Evolutionary conservation across 1,140 invertebrate species (phyloP), one percentile per base, ranked within the genome.

Genomic region (Rhopalosiphum maidis): DNA sequence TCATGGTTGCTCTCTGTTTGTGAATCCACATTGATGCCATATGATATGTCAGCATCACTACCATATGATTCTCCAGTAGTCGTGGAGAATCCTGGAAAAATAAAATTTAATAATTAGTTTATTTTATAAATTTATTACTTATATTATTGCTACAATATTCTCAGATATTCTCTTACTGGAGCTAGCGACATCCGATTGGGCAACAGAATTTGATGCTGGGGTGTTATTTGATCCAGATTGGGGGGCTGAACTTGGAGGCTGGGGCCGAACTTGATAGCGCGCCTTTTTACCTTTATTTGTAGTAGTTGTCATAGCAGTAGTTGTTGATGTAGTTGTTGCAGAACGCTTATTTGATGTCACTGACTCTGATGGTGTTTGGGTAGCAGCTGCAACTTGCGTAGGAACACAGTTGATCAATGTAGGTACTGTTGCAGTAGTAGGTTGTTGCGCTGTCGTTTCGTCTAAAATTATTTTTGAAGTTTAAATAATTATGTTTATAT

Each of bases 1-100:
- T 99, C 99, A 95, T 99, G 98, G 96, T 99, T 99, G 93, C 98
- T 98, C 95, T 99, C 99, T 0, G 99, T 99, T 95, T 99, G 98
- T 23, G 98, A 98, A 96, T 99, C 98, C 87, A 99, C 97, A 95
- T 99, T 98, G 95, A 98, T 97, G 9, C 77, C 91, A 85, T 92
- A 92, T 25, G 91, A 92, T 85, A 92, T 92, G 46, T 92, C 91
- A 51, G 91, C 91, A 83, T 92, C 91, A 92, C 91, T 92, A 23
- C 91, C 91, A 83, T 85, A 92, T 35, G 91, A 85, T 25, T 85
- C 77, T 83, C 68, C 91, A 51, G 77, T 92, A 83, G 91, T 92
- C 0, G 77, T 85, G 68, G 91, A 92, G 46, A 92, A 92, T 92
- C 77, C 91, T 92, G 77, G 0, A 92, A 91, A 91, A 37, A 37